Conservation (phyloP, 2,113 vertebrate species). For the Tretioscincus oriximinensis region DNA sequence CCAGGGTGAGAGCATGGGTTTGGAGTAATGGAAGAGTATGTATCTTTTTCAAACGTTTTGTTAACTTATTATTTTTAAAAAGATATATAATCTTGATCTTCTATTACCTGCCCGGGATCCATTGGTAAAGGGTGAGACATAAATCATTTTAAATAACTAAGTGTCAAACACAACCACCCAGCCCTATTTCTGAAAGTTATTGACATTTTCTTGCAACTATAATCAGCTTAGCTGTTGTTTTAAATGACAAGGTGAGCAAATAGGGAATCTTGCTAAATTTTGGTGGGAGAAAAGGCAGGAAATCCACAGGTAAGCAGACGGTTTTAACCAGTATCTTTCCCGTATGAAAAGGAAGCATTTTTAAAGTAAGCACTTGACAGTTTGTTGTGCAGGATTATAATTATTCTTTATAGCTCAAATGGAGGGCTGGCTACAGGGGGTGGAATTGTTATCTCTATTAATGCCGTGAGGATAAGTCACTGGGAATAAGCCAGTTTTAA, state of each 20-base stretch:
- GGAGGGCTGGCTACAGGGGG: slow-evolving; percentile 11
- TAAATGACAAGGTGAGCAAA: neutral
- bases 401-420: slow-evolving; percentile 3
- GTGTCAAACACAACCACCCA: too few species aligned
- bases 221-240: too few species aligned
- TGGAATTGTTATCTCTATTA: slow-evolving; percentile 14
- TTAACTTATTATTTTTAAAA: too few species aligned
- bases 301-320: neutral
- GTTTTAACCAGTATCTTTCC: neutral
- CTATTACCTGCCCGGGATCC: too few species aligned
- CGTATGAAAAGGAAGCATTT: neutral
- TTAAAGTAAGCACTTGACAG: slow-evolving; percentile 4
- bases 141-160: too few species aligned
- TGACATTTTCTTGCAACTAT: neutral
- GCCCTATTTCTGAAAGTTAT: neutral
- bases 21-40: too few species aligned
- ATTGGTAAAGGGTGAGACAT: too few species aligned
- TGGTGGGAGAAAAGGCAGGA: neutral
- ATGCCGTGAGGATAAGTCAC: slow-evolving; percentile 6
- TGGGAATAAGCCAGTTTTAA: slow-evolving; percentile 9
- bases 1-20: too few species aligned
- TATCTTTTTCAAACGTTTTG: too few species aligned
- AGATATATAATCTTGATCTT: too few species aligned
- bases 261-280: neutral
- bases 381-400: slow-evolving; percentile 21